Conservation (phyloP, 2,888 invertebrate species). For the Orchesellides sinensis region DNA sequence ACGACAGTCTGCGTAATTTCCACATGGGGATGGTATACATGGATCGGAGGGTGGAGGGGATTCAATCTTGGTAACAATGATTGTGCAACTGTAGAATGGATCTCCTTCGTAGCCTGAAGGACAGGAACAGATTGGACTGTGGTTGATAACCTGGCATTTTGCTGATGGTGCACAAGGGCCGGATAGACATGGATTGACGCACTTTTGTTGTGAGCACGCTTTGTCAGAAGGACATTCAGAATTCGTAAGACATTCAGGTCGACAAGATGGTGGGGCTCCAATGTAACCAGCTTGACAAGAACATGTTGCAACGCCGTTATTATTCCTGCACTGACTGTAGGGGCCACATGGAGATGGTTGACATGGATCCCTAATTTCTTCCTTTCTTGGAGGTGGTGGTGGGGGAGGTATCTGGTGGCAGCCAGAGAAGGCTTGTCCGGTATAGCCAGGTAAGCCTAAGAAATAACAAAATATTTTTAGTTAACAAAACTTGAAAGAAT, state of each 20-base stretch:
- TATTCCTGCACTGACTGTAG: conserved; percentile 86
- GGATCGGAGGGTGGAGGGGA: conserved; percentile 58
- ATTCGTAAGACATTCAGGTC: conserved; percentile 91
- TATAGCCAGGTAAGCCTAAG: conserved; percentile 82
- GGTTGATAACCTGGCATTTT: conserved; percentile 77
- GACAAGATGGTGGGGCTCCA: conserved; percentile 83
- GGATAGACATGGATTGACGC: conserved; percentile 90
- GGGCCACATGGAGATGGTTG: conserved; percentile 78
- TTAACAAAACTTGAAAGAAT: too few species aligned
- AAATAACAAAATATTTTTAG: too few species aligned
- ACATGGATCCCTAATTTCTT: conserved; percentile 56
- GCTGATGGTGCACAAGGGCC: conserved; percentile 84
- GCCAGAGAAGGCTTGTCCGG: conserved; percentile 80
- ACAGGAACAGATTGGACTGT: conserved; percentile 76
- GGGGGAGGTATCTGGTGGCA: conserved; percentile 55
- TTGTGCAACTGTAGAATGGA: conserved; percentile 79
- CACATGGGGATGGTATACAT: conserved; percentile 78
- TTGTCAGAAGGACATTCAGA: conserved; percentile 89
- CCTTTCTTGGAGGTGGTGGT: too few species aligned
- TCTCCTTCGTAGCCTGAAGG: conserved; percentile 77
- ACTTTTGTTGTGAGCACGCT: conserved; percentile 91
- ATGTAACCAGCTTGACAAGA: conserved; percentile 79
- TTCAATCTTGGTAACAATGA: conserved; percentile 15
- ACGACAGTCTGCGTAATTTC: conserved; percentile 90
- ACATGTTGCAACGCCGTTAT: conserved; percentile 85